Evolutionary conservation across 2,888 invertebrate species (phyloP).

Genomic region (Thecophora atra): DNA sequence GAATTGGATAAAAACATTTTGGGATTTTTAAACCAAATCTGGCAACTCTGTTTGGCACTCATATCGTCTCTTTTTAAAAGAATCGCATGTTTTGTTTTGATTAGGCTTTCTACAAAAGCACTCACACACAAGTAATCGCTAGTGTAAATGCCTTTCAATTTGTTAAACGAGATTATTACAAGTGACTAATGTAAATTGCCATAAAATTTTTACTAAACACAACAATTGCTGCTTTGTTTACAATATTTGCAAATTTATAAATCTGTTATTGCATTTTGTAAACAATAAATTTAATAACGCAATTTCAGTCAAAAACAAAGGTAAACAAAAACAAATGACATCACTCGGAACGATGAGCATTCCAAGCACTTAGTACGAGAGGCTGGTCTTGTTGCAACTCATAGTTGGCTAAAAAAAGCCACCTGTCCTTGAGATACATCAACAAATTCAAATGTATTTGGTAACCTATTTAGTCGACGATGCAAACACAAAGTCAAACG

Average conservation of each 20-base stretch:
- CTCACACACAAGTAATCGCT: too few relatives aligned
- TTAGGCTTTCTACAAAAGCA: neutral
- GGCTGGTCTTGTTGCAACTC: conserved; percentile 12
- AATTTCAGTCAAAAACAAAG: neutral
- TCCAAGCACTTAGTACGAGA: conserved; percentile 31
- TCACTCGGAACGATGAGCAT: conserved; percentile 40
- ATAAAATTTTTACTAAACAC: too few relatives aligned
- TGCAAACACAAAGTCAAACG: too few relatives aligned
- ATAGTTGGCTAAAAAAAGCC: neutral
- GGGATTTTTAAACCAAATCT: too few relatives aligned
- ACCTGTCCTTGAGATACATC: neutral
- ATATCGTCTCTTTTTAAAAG: conserved; percentile 56
- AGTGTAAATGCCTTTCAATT: too few relatives aligned
- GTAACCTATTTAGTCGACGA: neutral
- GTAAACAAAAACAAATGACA: conserved; percentile 51
- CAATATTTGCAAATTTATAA: conserved; percentile 15
- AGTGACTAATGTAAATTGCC: too few relatives aligned
- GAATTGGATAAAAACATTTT: too few relatives aligned
- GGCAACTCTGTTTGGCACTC: neutral
- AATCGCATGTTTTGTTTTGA: conserved; percentile 62
- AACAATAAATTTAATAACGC: conserved; percentile 16
- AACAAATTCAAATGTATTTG: neutral
- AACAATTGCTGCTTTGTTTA: too few relatives aligned
- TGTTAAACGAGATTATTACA: too few relatives aligned
- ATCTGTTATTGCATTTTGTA: neutral